phyloP scores from a whole-genome alignment of 2,797 vertebrate genomes.

The Pseudochaenichthys georgianus region DNA sequence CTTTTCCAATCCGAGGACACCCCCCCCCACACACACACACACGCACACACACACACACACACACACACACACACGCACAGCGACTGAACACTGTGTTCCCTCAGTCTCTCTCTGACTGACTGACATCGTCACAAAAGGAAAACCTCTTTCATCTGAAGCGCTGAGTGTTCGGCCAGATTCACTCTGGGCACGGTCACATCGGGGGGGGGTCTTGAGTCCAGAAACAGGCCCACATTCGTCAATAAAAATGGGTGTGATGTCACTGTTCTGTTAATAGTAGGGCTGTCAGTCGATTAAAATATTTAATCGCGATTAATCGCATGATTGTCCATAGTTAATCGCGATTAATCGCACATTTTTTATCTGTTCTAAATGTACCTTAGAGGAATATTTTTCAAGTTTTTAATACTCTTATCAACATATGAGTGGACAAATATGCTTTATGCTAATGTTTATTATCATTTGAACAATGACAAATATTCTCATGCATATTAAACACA shows the following conservation, averaged over 20 bases:
- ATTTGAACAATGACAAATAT: no score
- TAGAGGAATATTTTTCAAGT: no score
- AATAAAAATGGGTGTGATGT: conserved; percentile 1
- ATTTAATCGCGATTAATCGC: no score
- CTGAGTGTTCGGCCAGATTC: conserved; percentile 60
- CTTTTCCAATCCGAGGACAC: conserved; percentile 46
- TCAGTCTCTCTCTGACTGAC: conserved; percentile 58
- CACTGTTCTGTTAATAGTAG: conserved; percentile 10
- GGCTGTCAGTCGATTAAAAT: no score
- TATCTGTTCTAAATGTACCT: no score
- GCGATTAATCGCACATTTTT: no score
- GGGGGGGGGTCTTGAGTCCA: not conserved
- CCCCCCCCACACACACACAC: conserved; percentile 27
- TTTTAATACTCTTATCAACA: no score
- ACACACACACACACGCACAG: conserved; percentile 26
- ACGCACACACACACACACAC: no score
- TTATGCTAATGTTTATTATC: no score
- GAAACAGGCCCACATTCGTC: conserved; percentile 9
- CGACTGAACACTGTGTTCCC: conserved; percentile 61
- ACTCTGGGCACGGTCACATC: conserved; percentile 2
- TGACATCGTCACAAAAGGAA: conserved; percentile 68
- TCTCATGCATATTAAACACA: no score
- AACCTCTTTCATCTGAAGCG: conserved; percentile 64
- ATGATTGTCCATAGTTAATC: no score
- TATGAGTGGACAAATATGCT: no score